These are phyloP conservation scores for Centrocercus urophasianus DNA, from an alignment of 2,113 vertebrate genomes.

Conservation along the genomic window DNA sequence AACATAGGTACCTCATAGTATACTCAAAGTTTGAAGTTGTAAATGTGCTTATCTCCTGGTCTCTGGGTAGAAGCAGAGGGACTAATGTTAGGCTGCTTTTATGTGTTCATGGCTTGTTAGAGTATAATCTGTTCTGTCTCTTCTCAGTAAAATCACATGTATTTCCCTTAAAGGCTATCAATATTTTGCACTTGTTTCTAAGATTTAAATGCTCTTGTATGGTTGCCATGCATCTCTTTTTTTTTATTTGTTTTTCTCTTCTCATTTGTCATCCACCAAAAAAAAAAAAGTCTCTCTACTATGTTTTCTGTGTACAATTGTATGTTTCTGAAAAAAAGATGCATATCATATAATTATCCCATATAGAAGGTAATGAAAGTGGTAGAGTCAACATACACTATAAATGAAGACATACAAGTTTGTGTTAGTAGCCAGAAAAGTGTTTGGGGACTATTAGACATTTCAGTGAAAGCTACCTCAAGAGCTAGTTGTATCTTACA, in stretches of 20 bases:
- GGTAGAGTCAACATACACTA: not conserved
- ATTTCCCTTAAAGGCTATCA: not conserved
- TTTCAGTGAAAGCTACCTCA: not conserved
- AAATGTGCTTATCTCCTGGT: not conserved
- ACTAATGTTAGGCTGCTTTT: not conserved
- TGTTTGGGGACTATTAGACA: not conserved
- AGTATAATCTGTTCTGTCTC: not conserved
- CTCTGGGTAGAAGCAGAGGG: not conserved
- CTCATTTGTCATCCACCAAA: not conserved
- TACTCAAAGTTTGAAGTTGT: not conserved
- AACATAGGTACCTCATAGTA: not conserved
- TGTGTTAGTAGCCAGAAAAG: not conserved
- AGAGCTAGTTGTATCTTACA: not conserved
- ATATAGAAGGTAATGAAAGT: not conserved
- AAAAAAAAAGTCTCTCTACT: not conserved
- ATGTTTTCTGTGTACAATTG: not conserved
- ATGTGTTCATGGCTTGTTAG: not conserved
- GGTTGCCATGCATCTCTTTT: not conserved
- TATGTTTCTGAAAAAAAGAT: not conserved
- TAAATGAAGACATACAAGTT: not conserved
- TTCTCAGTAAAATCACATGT: not conserved
- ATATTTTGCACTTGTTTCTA: not conserved
- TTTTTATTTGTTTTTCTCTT: not conserved
- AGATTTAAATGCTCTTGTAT: not conserved
- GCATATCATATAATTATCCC: not conserved